Evolutionary conservation across 2,797 vertebrate species (phyloP).

Genomic region (Synaphobranchus kaupii): DNA sequence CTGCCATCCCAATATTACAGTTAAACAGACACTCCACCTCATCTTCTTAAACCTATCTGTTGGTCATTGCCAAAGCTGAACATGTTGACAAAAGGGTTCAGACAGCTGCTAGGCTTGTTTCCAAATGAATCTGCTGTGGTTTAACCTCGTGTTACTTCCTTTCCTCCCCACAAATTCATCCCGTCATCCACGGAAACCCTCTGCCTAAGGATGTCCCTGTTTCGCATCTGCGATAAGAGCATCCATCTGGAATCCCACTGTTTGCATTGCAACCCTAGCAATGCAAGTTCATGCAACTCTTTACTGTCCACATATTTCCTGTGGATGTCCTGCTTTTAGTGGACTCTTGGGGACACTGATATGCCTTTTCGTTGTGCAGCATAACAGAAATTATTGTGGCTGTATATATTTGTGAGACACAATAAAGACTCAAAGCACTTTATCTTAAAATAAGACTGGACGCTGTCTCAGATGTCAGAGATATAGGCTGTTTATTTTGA

Average conservation of each 20-base stretch:
- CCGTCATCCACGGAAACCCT: conserved; percentile 4
- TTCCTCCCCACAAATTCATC: conserved; percentile 24
- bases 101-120: conserved; percentile 14
- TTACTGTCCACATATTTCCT: background rate
- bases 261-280: background rate
- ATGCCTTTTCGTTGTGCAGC: background rate
- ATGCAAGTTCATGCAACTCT: background rate
- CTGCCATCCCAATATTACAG: too few relatives aligned
- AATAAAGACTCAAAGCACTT: background rate
- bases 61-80: background rate
- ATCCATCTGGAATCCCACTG: conserved; percentile 28
- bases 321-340: background rate
- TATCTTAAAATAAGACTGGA: background rate
- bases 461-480: background rate
- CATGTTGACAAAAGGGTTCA: background rate
- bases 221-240: conserved; percentile 22
- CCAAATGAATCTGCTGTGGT: conserved; percentile 10
- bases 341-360: background rate
- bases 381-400: background rate
- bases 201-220: conserved; percentile 17
- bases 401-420: background rate
- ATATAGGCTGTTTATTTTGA: background rate
- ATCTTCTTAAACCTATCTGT: background rate
- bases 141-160: conserved; percentile 18
- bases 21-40: background rate